A percentile compares a stretch with the other conserved stretches of the same genome.
Conservation (phyloP, 2,113 vertebrate species). For the Numida meleagris region DNA sequence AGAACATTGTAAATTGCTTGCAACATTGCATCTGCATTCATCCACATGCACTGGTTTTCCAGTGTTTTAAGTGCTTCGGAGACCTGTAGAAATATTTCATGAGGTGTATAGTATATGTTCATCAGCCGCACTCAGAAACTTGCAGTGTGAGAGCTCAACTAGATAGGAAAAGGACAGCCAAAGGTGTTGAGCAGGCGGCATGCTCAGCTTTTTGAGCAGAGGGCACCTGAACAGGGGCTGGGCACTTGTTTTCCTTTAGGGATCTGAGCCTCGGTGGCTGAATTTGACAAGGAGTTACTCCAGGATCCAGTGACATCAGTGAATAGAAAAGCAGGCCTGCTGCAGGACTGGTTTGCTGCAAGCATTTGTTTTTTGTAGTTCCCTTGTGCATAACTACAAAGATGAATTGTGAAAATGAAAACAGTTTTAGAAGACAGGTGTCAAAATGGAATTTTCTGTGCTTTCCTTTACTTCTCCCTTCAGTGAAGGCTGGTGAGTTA, state of each 20-base stretch:
- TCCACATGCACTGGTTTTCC: background rate
- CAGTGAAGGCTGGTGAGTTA: constrained; percentile 31
- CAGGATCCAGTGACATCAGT: too few species aligned
- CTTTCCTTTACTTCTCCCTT: constrained; percentile 60
- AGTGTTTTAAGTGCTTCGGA: background rate
- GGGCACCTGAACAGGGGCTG: background rate
- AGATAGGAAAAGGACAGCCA: background rate
- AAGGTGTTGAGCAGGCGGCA: background rate
- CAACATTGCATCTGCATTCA: background rate
- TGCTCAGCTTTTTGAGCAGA: background rate
- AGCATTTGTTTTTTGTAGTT: background rate
- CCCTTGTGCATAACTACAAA: background rate
- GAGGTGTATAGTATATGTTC: background rate
- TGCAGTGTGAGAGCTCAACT: background rate
- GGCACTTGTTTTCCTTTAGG: background rate
- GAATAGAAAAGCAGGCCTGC: background rate
- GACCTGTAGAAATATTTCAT: background rate
- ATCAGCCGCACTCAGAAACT: background rate
- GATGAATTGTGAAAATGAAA: constrained; percentile 71
- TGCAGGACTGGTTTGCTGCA: background rate
- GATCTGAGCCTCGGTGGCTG: background rate
- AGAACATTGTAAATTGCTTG: background rate
- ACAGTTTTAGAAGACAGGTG: constrained; percentile 59
- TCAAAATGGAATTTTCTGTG: constrained; percentile 74
- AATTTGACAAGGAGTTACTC: background rate